phyloP scores from a whole-genome alignment of 2,888 invertebrate species.

The Polyommatus icarus region DNA sequence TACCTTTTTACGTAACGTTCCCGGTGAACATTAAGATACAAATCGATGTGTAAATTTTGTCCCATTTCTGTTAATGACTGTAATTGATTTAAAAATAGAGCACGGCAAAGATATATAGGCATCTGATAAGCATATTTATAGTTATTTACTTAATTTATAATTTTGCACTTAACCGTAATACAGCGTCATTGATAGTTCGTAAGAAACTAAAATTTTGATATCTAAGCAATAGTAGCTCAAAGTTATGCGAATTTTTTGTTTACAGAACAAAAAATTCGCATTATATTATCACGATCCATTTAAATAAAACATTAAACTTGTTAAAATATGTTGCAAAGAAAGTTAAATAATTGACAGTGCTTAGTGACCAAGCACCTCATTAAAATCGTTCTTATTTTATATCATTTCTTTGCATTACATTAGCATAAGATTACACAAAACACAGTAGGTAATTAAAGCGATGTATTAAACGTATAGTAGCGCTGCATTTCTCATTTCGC shows the following conservation, averaged over 20 bases:
- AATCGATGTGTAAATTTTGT: conserved; percentile 4
- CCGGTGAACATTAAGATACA: neutral
- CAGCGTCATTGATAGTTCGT: neutral
- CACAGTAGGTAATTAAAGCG: neutral
- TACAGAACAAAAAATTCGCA: no score
- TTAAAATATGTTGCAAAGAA: neutral
- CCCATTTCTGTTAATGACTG: neutral
- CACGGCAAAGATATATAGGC: neutral
- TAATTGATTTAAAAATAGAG: neutral
- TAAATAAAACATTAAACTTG: neutral
- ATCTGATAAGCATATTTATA: neutral
- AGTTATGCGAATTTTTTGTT: neutral
- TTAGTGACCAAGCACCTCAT: conserved; percentile 6
- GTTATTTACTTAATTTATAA: neutral
- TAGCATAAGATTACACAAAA: conserved; percentile 1
- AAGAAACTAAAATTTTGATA: neutral
- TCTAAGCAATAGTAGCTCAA: neutral
- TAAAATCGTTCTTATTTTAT: neutral
- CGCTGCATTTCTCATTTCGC: neutral
- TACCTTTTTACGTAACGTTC: neutral
- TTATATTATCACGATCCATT: neutral
- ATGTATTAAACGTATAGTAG: neutral
- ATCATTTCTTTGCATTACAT: neutral
- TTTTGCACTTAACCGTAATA: neutral
- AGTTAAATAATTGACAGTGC: conserved; percentile 14